Base-by-base conservation (phyloP, 2,888 invertebrate genomes). In the Seira sanloemensis region DNA sequence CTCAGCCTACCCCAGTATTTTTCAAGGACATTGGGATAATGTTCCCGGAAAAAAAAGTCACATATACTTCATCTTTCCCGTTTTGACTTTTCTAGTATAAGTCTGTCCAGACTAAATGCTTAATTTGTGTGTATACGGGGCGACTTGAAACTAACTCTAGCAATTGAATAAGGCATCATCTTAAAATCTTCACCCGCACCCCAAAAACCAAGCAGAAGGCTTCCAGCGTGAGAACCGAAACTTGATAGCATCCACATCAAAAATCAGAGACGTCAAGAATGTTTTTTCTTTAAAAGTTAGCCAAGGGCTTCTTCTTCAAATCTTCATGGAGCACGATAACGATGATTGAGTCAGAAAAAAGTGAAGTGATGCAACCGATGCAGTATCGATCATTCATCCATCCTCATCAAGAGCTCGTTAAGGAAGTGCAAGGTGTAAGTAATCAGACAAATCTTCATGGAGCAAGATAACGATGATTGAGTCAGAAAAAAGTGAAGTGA, bases 211-310 rank as follows among this genome's bases (percentile, higher is more conserved):
- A 23, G 23, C 21, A 1, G 62, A 62, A 62, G 21, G 62, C 62
- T 62, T 23, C 27, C 71, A 71, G 71, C 71, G 71, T 71, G 71
- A 71, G 50, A 71, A 71, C 71, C 23, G 71, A 71, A 71, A 71
- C 46, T 21, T 37, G 50, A 71, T 46, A 62, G 19, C 21, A 62
- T 7, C 62, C 62, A 50, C 50, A 50, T 50, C 50, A 62, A 62
- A 62, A 62, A 62, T 62, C 62, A 62, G 21, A 62, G 21, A 62
- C 62, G 62, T 62, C 62, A 62, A 62, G n/a, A 62, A 62, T 19
- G 62, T 62, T n/a, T n/a, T n/a, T n/a, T n/a, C n/a, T n/a, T n/a
- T n/a, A 62, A 62, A 62, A 62, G 21, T 62, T 62, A 21, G 62
- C 62, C 62, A 62, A 62, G 23, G 62, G 62, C 21, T 62, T 62